Percentiles rank a stretch among this genome's conserved stretches.
Evolutionary conservation across 1,140 invertebrate genomes (phyloP).

Genomic region (Drosophila miranda): DNA sequence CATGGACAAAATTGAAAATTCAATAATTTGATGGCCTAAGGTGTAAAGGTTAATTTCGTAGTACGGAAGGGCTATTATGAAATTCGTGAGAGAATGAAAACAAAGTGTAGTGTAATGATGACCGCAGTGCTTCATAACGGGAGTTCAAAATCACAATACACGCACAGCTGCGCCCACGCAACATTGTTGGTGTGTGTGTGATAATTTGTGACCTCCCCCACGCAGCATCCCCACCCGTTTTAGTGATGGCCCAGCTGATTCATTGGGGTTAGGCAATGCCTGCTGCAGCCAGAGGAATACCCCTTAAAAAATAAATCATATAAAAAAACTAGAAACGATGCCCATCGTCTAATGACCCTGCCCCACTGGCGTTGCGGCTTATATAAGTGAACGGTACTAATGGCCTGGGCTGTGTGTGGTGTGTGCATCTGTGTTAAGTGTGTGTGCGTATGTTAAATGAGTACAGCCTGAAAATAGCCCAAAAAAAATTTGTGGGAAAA

Average conservation of each 20-base stretch:
- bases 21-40: constrained; percentile 59
- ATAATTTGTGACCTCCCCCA: constrained; percentile 71
- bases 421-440: constrained; percentile 1
- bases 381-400: constrained; percentile 63
- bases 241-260: constrained; percentile 58
- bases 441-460: constrained; percentile 56
- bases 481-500: constrained; percentile 46
- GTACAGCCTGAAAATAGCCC: constrained; percentile 59
- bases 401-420: constrained; percentile 22
- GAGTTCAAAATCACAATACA: constrained; percentile 28
- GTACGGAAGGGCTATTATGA: constrained; percentile 54
- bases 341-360: constrained; percentile 75
- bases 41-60: constrained; percentile 59
- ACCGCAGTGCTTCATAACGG: constrained; percentile 68
- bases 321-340: constrained; percentile 26
- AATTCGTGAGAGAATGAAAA: constrained; percentile 46
- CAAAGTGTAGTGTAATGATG: constrained; percentile 38
- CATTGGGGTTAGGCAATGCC: constrained; percentile 53
- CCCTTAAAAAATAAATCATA: constrained; percentile 11
- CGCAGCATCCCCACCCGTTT: constrained; percentile 25
- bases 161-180: constrained; percentile 51
- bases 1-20: constrained; percentile 66
- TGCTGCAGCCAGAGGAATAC: too few relatives aligned
- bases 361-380: constrained; percentile 62
- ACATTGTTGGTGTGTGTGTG: constrained; percentile 33